Conservation (phyloP, 2,888 invertebrate genomes). For the Boloria euphrosyne region DNA sequence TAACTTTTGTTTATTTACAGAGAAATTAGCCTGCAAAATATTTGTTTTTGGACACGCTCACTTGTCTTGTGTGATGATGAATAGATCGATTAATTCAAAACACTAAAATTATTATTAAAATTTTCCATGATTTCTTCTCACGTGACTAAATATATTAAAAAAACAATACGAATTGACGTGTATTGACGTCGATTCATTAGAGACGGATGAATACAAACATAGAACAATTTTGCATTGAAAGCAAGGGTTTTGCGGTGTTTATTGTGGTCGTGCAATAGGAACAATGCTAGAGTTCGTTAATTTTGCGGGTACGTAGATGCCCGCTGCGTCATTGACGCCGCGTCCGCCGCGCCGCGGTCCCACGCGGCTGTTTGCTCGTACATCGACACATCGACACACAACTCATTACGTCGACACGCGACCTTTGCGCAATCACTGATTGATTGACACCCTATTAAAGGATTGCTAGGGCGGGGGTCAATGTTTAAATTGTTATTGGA, state of each 20-base stretch:
- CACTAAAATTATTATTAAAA: too few species aligned
- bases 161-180: slow-evolving; percentile 12
- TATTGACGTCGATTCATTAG: slow-evolving; percentile 21
- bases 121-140: neutral
- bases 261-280: slow-evolving; percentile 10
- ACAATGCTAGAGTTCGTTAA: slow-evolving; percentile 25
- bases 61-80: too few species aligned
- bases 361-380: slow-evolving; percentile 41
- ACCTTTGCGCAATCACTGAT: slow-evolving; percentile 47
- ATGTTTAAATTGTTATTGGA: slow-evolving; percentile 17
- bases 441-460: slow-evolving; percentile 43
- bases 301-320: slow-evolving; percentile 8
- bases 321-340: neutral
- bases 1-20: too few species aligned
- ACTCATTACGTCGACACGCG: slow-evolving; percentile 67
- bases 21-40: too few species aligned
- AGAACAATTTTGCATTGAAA: slow-evolving; percentile 10
- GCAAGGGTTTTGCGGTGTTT: slow-evolving; percentile 8
- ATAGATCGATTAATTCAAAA: too few species aligned
- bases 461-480: slow-evolving; percentile 14
- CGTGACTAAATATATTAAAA: neutral
- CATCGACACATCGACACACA: slow-evolving; percentile 14
- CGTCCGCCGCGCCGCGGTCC: slow-evolving; percentile 8
- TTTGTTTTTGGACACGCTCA: too few species aligned
- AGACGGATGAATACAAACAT: neutral